phyloP scores from a whole-genome alignment of 2,113 vertebrate species.

The Coracopsis vasa region DNA sequence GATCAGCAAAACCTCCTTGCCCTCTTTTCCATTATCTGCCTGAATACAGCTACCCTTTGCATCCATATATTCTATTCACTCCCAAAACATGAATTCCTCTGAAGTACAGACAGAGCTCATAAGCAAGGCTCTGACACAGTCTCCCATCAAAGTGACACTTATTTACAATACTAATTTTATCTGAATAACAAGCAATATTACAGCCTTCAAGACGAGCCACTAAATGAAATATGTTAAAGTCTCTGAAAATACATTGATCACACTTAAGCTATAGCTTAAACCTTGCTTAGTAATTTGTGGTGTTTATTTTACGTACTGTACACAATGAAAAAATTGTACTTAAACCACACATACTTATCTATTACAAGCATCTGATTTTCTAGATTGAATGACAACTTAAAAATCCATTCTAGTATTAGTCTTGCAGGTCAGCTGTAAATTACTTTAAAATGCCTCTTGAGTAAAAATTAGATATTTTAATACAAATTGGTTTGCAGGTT shows the following conservation, averaged over 20 bases:
- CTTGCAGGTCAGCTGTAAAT: not conserved
- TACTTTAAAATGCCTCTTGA: not conserved
- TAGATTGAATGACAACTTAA: not conserved
- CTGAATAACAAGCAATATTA: not conserved
- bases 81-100: not conserved
- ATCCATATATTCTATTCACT: not conserved
- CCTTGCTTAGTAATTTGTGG: not conserved
- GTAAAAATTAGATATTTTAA: not conserved
- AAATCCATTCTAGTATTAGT: not conserved
- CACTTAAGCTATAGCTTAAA: not conserved
- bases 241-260: not conserved
- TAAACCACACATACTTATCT: not conserved
- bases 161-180: not conserved
- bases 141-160: not conserved
- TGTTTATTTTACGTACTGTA: not conserved
- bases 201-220: not conserved
- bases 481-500: not conserved
- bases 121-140: not conserved
- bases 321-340: not conserved
- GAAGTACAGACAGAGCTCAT: not conserved
- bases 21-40: not conserved
- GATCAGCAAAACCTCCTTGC: not conserved
- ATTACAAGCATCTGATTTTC: not conserved
- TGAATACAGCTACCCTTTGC: not conserved
- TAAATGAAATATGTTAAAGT: not conserved